Evolutionary conservation across 2,888 invertebrate genomes (phyloP), one percentile per base, ranked within the genome.

Genomic region (Pyrocoelia pectoralis): DNA sequence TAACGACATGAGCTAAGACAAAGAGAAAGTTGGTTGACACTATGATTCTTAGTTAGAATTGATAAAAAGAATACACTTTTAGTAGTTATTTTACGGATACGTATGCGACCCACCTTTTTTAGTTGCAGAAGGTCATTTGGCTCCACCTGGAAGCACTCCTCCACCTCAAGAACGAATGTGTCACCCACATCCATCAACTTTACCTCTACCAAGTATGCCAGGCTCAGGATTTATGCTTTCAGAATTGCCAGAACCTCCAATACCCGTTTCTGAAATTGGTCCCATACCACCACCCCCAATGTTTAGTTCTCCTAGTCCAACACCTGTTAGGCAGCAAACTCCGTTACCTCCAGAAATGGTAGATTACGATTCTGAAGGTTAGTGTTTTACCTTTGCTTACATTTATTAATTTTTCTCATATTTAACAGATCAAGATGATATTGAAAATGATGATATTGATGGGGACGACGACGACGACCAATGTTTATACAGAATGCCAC

Each of bases 221-320:
- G 60, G 59, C 50, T 55, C 66, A 46, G 80, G 79, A 46, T 86
- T 93, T 76, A 88, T 92, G 85, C 86, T 94, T 74, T 93, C 93
- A 73, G 94, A 94, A 80, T 85, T 95, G 79, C 95, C 95, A 71
- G 95, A 95, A 83, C 95, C 95, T 71, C 95, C 95, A 72, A 95
- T 95, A 78, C 94, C 94, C 58, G 84, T 95, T 69, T 94, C 94
- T 70, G 95, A 96, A 78, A 95, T 96, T 82, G 95, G 95, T 68
- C 95, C 95, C 71, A 81, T 81, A 63, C 81, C 81, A 18, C 95
- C 95, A 76, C 95, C 95, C 76, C 95, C 95, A 72, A 96, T 96
- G 95, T 95, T 96, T 87, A 94, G 94, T 82, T 94, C 94, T 75
- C 92, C 92, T 70, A 92, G 91, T 82, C 92, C 91, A 69, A 86